Evolutionary conservation across 2,113 vertebrate genomes (phyloP).

Genomic region (Cephalophus harveyi): DNA sequence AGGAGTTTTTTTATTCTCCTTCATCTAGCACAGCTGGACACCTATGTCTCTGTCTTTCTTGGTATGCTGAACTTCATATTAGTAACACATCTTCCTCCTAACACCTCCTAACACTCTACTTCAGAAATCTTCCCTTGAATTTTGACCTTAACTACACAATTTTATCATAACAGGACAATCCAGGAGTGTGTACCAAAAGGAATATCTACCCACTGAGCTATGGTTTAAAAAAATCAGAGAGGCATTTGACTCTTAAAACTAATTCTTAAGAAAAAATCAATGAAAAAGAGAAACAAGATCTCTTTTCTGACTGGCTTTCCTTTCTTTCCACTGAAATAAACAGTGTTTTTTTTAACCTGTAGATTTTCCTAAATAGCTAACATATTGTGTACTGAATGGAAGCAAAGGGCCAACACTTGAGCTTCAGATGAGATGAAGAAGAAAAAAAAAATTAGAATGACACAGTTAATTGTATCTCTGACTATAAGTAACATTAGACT

Average conservation of each 20-base stretch:
- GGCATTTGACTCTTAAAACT: background rate
- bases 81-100: background rate
- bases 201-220: background rate
- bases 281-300: background rate
- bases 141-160: slow-evolving; percentile 10
- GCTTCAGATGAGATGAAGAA: slow-evolving; percentile 37
- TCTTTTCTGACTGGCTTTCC: slow-evolving; percentile 7
- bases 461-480: background rate
- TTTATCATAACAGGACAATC: slow-evolving; percentile 10
- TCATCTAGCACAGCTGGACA: background rate
- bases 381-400: background rate
- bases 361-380: slow-evolving; percentile 28
- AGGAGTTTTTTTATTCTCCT: slow-evolving; percentile 21
- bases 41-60: background rate
- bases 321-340: slow-evolving; percentile 5
- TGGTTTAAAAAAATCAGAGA: background rate
- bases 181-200: background rate
- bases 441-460: background rate
- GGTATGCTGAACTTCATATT: background rate
- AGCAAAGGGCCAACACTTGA: background rate
- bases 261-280: slow-evolving; percentile 23
- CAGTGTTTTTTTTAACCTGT: background rate
- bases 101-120: background rate
- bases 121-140: background rate
- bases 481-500: background rate